These are phyloP conservation scores for Leptopilina boulardi DNA, from an alignment of 1,140 invertebrate genomes.

Conservation along the genomic window DNA sequence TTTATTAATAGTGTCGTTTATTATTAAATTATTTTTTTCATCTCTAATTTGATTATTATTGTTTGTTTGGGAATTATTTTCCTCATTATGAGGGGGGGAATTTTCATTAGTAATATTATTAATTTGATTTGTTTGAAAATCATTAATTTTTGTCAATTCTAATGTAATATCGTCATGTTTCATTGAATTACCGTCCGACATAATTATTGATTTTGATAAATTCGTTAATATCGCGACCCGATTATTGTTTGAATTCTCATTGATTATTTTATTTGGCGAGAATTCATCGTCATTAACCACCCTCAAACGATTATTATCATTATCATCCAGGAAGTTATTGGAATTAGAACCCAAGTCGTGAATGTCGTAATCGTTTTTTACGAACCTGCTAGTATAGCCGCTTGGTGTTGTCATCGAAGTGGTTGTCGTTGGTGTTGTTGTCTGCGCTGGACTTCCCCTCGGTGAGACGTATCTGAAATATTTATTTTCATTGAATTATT, in stretches of 20 bases:
- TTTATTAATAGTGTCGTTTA: neutral
- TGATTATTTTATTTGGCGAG: slow-evolving; percentile 49
- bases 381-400: slow-evolving; percentile 76
- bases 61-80: slow-evolving; percentile 45
- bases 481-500: neutral
- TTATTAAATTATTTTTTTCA: slow-evolving; percentile 1
- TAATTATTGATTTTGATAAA: slow-evolving; percentile 41
- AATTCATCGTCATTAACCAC: slow-evolving; percentile 57
- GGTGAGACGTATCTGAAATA: slow-evolving; percentile 69
- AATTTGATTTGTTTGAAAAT: slow-evolving; percentile 47
- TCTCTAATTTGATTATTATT: slow-evolving; percentile 4
- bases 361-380: slow-evolving; percentile 70
- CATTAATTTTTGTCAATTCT: slow-evolving; percentile 33
- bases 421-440: slow-evolving; percentile 61
- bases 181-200: slow-evolving; percentile 17
- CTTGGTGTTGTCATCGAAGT: slow-evolving; percentile 62
- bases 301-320: slow-evolving; percentile 71
- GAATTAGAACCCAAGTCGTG: slow-evolving; percentile 71
- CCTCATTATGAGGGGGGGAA: slow-evolving; percentile 42
- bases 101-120: slow-evolving; percentile 52
- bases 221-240: slow-evolving; percentile 49
- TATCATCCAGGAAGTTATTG: slow-evolving; percentile 71
- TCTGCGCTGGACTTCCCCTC: slow-evolving; percentile 73
- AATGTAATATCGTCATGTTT: neutral
- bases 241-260: slow-evolving; percentile 46